Conservation (phyloP, 2,888 invertebrate species). For the Frankliniella fusca region DNA sequence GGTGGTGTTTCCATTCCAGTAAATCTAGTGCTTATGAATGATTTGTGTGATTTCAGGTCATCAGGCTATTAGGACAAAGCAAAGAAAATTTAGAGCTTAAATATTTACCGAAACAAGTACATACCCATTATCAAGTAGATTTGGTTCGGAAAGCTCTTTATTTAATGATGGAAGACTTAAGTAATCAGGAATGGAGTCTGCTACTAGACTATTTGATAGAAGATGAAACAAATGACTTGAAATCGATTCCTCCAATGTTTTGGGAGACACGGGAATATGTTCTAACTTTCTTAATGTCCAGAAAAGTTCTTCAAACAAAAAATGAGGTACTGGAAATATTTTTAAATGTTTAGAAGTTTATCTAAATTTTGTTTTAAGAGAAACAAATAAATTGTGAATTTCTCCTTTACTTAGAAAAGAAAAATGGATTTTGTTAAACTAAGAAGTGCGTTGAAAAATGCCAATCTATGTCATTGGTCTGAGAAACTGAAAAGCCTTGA, state of each 20-base stretch:
- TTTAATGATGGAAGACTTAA: conserved; percentile 1
- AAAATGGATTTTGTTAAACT: neutral
- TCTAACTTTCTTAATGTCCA: neutral
- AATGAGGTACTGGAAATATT: neutral
- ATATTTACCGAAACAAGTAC: neutral
- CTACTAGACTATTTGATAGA: neutral
- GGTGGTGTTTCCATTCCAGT: neutral
- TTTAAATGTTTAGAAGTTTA: neutral
- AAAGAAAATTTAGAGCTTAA: neutral
- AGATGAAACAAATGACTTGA: neutral
- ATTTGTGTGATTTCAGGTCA: neutral
- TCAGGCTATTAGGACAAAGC: neutral
- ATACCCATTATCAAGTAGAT: neutral
- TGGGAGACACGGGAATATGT: neutral
- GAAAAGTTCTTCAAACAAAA: neutral
- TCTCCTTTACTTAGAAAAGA: neutral
- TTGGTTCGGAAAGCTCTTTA: neutral
- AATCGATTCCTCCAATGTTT: neutral
- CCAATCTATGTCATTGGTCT: neutral
- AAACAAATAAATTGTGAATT: too few relatives aligned
- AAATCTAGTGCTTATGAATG: neutral
- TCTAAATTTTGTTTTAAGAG: too few relatives aligned
- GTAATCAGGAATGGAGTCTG: neutral
- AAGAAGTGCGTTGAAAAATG: neutral
- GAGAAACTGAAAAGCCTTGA: neutral